Evolutionary conservation across 2,113 vertebrate genomes (phyloP), one percentile per base, ranked within the genome.

Genomic region (Struthio camelus): DNA sequence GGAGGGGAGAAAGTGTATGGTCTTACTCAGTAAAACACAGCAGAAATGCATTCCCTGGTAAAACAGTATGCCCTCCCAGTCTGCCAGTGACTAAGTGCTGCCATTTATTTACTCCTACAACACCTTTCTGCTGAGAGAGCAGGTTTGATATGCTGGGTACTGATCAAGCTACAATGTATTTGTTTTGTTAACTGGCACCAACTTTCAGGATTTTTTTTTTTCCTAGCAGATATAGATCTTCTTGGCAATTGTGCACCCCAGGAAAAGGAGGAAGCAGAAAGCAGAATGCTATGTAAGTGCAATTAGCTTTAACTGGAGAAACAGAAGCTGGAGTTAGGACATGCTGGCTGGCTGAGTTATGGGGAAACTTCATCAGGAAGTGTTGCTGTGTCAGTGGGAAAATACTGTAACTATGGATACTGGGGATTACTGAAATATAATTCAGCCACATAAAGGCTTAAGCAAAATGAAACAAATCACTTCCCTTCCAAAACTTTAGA

Each of bases 371-470:
- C 54, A 96, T 80, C 87, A 94, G 89, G 87, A 96, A 95, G 64
- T 95, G 61, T 87, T 24, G 40, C 85, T 86, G 42, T 94, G 91
- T 95, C 93, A 97, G 69, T 94, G 95, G 94, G 88, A 95, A 97
- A 93, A 69, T 64, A 89, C 79, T 92, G 95, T 95, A 97, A 95
- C 95, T 97, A 97, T 97, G 96, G 97, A 97, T 97, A 97, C 95
- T 91, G 85, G 73, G 82, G 65, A 94, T 95, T 92, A 94, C 89
- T 79, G 91, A 94, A 95, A 90, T 96, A 96, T 97, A 97, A 97
- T 97, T 96, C 94, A 92, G 64, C 78, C 71, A 87, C 91, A 94
- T 94, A 95, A 97, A 96, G 85, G 75, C 71, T 67, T 53, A 56
- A 92, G 89, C 36, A 92, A 97, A 97, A 96, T 71, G 67, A 95